phyloP scores from a whole-genome alignment of 2,113 vertebrate genomes.

The Todiramphus saurophagus region DNA sequence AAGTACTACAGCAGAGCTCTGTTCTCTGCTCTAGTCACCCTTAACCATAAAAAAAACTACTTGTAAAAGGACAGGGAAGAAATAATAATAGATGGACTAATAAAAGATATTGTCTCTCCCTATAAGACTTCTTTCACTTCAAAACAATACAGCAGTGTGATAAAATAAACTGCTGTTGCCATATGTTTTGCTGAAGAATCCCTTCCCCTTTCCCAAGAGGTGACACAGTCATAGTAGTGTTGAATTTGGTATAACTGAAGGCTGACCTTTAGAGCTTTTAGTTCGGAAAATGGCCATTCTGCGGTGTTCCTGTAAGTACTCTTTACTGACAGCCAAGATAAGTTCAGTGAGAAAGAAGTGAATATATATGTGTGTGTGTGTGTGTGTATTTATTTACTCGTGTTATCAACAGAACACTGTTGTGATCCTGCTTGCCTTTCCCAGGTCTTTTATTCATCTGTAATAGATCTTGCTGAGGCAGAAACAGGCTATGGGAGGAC shows the following conservation, averaged over 20 bases:
- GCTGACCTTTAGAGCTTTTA: constrained; percentile 27
- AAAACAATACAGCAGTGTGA: constrained; percentile 22
- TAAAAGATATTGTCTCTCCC: constrained; percentile 37
- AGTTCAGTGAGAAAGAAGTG: background rate
- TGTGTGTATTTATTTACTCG: background rate
- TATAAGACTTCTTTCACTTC: constrained; percentile 25
- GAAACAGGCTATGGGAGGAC: background rate
- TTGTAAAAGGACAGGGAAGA: constrained; percentile 23
- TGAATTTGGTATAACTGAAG: background rate
- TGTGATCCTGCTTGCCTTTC: background rate
- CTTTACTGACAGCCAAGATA: background rate
- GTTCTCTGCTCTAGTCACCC: constrained; percentile 18
- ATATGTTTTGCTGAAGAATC: constrained; percentile 29
- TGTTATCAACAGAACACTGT: background rate
- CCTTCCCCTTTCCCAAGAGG: background rate
- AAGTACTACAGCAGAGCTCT: background rate
- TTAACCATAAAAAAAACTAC: constrained; percentile 44
- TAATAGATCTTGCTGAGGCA: background rate
- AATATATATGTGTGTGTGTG: background rate
- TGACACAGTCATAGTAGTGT: background rate
- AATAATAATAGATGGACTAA: constrained; percentile 44
- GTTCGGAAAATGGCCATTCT: background rate
- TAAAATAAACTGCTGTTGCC: constrained; percentile 52
- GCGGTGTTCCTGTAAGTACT: background rate
- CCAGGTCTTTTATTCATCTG: background rate